Percentiles rank a stretch among this genome's conserved stretches.
phyloP scores from a whole-genome alignment of 2,797 vertebrate genomes.

The Iguana delicatissima region DNA sequence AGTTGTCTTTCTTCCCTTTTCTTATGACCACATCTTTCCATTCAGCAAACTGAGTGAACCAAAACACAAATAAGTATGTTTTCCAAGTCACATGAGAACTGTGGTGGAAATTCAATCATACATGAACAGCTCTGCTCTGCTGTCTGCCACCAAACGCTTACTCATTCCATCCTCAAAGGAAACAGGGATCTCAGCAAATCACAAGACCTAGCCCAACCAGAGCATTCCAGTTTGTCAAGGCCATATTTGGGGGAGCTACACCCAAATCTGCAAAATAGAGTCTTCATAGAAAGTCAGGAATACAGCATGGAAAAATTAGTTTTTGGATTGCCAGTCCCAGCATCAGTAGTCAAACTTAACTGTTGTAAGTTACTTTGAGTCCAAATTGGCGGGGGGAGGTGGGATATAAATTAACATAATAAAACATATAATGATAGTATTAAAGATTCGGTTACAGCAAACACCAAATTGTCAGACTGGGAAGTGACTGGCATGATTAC shows the following conservation, averaged over 20 bases:
- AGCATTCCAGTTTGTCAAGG: background rate
- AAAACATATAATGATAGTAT: too few relatives aligned
- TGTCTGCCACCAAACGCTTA: background rate
- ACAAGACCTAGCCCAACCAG: background rate
- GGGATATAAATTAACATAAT: too few relatives aligned
- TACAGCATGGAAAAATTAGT: too few relatives aligned
- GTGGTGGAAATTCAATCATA: background rate
- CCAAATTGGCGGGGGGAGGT: too few relatives aligned
- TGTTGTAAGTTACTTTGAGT: too few relatives aligned
- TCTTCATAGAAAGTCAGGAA: too few relatives aligned
- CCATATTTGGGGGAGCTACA: background rate
- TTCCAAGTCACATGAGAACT: conserved; percentile 19
- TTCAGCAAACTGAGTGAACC: background rate
- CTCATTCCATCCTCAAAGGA: background rate
- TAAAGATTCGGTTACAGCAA: background rate
- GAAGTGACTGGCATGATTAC: too few relatives aligned
- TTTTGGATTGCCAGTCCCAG: too few relatives aligned
- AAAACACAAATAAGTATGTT: background rate
- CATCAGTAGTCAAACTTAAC: too few relatives aligned
- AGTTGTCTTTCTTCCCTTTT: background rate
- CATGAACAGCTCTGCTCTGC: background rate
- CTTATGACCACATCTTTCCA: background rate
- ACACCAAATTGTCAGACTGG: background rate
- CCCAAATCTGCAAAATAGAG: background rate
- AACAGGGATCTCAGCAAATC: background rate